These are phyloP conservation scores for Hyles euphorbiae DNA, from an alignment of 1,140 invertebrate species.

Conservation along the genomic window DNA sequence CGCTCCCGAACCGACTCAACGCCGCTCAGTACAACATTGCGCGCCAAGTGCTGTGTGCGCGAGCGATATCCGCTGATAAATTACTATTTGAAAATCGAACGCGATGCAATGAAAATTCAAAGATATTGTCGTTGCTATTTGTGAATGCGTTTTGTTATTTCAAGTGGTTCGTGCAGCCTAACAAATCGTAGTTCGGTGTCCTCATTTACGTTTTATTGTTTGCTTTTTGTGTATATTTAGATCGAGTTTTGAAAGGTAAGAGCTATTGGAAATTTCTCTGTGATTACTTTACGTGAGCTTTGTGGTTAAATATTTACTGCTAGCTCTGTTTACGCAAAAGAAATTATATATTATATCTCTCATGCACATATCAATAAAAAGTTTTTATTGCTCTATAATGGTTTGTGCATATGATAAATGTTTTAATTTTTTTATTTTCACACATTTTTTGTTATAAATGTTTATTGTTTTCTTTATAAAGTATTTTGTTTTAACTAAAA, in stretches of 20 bases:
- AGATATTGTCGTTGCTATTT: constrained; percentile 10
- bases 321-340: too few relatives aligned
- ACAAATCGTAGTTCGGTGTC: not conserved
- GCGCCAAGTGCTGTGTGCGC: constrained; percentile 22
- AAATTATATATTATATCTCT: too few relatives aligned
- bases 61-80: constrained; percentile 15
- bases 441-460: too few relatives aligned
- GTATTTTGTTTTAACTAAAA: too few relatives aligned
- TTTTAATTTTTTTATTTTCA: too few relatives aligned
- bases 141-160: constrained; percentile 1
- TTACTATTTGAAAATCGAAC: constrained; percentile 15
- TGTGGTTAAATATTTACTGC: too few relatives aligned
- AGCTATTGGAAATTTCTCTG: not conserved
- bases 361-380: too few relatives aligned
- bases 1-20: constrained; percentile 12
- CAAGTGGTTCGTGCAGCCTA: constrained; percentile 6
- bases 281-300: too few relatives aligned
- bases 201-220: not conserved
- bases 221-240: not conserved
- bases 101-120: constrained; percentile 23
- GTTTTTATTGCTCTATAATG: too few relatives aligned
- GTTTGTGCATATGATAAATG: too few relatives aligned
- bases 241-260: constrained; percentile 1
- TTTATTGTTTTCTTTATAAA: too few relatives aligned
- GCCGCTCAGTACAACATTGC: constrained; percentile 20